Evolutionary conservation across 2,888 invertebrate species (phyloP), one percentile per base, ranked within the genome.

Genomic region (Hydraecia micacea): DNA sequence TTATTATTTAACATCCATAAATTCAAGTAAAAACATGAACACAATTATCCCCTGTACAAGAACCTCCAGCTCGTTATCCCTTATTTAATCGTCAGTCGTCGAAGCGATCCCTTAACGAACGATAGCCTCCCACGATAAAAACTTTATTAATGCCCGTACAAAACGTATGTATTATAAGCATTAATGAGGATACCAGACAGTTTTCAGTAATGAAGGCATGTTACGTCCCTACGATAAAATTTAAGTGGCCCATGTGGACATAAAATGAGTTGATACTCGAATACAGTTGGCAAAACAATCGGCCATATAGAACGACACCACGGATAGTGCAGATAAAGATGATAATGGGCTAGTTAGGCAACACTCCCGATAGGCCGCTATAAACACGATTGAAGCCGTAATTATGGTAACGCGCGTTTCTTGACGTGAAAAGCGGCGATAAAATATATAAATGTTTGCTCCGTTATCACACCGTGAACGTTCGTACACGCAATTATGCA

Each of bases 181-280:
- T 87, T 90, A 90, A 90, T 90, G 89, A 91, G 84, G 72, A 79
- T 84, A 69, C 79, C 84, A 85, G 85, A 84, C 88, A 88, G 88
- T 91, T 87, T 90, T 87, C 89, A 84, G 88, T 91, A 92, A 92
- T 92, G 91, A 92, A 92, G 89, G 87, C 88, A 85, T 92, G 92
- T 91, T 89, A 87, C 87, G 85, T 82, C 80, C 88, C 82, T 77
- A 75, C 89, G 88, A 92, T 93, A 93, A 93, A 93, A 93, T 93
- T 93, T 93, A 91, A 93, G 88, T 89, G 90, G 90, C 81, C 92
- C 90, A 73, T 86, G 72, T 74, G 90, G 87, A 89, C 89, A 77
- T 87, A 86, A 90, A 90, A 89, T 89, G 88, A 85, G 79, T 86
- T 86, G 85, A 77, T 87, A 86, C 85, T 79, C 75, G 77, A 74